Evolutionary conservation across 2,797 vertebrate species (phyloP).

Genomic region (Danio aesculapii): DNA sequence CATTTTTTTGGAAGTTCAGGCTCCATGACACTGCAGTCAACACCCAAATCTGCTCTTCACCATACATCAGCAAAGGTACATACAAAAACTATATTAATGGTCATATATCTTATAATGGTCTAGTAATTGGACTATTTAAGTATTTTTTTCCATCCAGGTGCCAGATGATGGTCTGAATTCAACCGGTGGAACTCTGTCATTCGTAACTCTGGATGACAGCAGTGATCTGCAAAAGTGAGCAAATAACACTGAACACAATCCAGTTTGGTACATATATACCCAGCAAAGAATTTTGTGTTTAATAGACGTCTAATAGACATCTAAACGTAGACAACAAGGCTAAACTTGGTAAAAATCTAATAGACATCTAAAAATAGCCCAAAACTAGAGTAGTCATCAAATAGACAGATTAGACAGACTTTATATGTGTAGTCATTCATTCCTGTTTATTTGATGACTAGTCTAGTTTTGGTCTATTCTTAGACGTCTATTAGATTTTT

Average conservation of each 20-base stretch:
- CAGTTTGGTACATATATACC: neutral
- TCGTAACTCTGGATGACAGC: slow-evolving; percentile 54
- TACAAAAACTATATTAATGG: neutral
- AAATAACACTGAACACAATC: neutral
- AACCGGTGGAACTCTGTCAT: slow-evolving; percentile 50
- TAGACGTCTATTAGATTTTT: too few species aligned
- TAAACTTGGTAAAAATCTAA: too few species aligned
- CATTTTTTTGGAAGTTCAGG: slow-evolving; percentile 53
- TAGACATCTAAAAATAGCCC: too few species aligned
- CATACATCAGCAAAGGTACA: slow-evolving; percentile 31
- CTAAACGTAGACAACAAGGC: too few species aligned
- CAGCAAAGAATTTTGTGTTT: too few species aligned
- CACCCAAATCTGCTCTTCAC: slow-evolving; percentile 55
- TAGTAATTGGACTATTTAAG: neutral
- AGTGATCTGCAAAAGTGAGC: slow-evolving; percentile 56
- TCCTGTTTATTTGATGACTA: too few species aligned
- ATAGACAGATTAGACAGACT: too few species aligned
- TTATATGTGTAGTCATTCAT: too few species aligned
- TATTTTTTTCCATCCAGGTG: slow-evolving; percentile 38
- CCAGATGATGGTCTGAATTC: slow-evolving; percentile 42
- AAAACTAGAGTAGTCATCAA: too few species aligned
- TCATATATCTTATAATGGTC: neutral
- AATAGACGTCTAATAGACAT: too few species aligned
- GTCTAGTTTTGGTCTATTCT: too few species aligned
- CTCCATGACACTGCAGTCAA: slow-evolving; percentile 56